Evolutionary conservation across 2,888 invertebrate species (phyloP), one percentile per base, ranked within the genome.

Genomic region (Blastobasis lacticolella): DNA sequence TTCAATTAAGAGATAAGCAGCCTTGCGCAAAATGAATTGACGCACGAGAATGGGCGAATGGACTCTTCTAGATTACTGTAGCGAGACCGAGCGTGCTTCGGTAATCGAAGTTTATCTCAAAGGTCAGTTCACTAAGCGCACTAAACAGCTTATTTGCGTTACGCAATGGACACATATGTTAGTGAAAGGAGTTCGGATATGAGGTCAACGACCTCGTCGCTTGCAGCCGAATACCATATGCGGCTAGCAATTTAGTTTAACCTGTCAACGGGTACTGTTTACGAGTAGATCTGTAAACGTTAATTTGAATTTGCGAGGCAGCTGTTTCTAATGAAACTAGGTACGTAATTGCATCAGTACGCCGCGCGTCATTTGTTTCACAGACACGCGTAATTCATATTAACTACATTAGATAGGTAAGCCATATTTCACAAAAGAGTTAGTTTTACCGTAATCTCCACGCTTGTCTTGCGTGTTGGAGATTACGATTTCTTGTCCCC

Each of bases 141-240:
- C 67, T 60, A 63, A 66, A 63, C 64, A 57, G 61, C 62, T 63
- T 60, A 65, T 58, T 46, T 57, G 58, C 59, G 59, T 78, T 78
- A 67, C 75, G 60, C 75, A 81, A 81, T 61, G 56, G 50, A 60
- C 59, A 62, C 59, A 69, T 64, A 66, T 66, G 63, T 65, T 62
- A 76, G 80, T 80, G 83, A 82, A 76, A 77, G 76, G 75, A 73
- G 60, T 50, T 59, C 53, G 54, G 50, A 55, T 49, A 54, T 53
- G 52, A 60, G 65, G 71, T 71, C 68, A 65, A 70, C 60, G 65
- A 70, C 73, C 76, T 69, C 60, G 65, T 70, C 67, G 60, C 54
- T 56, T 57, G 63, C 62, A 54, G 54, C 56, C 51, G 60, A 65
- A 62, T 57, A 56, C 53, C 56, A 53, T 56, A 52, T 61, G 63